phyloP scores from a whole-genome alignment of 2,797 vertebrate species.

The Coendou prehensilis region DNA sequence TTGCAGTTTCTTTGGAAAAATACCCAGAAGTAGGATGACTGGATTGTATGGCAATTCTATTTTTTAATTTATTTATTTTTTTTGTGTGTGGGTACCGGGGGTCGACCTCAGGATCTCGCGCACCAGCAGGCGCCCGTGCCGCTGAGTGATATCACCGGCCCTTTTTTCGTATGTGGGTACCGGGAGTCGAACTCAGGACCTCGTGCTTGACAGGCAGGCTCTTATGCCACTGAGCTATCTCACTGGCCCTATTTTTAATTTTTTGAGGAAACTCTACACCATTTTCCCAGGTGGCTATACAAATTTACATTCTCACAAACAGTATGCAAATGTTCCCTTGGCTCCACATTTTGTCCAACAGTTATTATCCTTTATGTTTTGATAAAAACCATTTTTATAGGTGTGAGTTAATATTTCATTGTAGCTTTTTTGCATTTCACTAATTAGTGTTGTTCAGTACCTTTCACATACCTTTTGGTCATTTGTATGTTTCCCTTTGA shows the following conservation, averaged over 20 bases:
- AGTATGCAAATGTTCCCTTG: background rate
- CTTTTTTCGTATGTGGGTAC: too few species aligned
- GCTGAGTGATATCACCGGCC: too few species aligned
- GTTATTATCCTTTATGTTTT: background rate
- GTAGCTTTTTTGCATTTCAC: background rate
- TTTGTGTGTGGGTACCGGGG: too few species aligned
- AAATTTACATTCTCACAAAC: background rate
- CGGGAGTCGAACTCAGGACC: too few species aligned
- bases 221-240: too few species aligned
- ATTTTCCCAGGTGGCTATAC: background rate
- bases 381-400: background rate
- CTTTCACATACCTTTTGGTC: background rate
- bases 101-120: too few species aligned
- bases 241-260: background rate
- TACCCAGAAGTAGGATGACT: background rate
- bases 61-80: too few species aligned
- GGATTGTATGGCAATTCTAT: background rate
- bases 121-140: too few species aligned
- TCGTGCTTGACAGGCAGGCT: too few species aligned
- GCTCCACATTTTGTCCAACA: background rate
- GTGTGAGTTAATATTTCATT: background rate
- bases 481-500: background rate
- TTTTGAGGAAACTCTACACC: background rate
- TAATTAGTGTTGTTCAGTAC: background rate
- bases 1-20: background rate